A percentile compares a stretch with the other conserved stretches of the same genome.
These are phyloP conservation scores for Zootermopsis nevadensis DNA, from an alignment of 2,888 invertebrate genomes.

Conservation along the genomic window DNA sequence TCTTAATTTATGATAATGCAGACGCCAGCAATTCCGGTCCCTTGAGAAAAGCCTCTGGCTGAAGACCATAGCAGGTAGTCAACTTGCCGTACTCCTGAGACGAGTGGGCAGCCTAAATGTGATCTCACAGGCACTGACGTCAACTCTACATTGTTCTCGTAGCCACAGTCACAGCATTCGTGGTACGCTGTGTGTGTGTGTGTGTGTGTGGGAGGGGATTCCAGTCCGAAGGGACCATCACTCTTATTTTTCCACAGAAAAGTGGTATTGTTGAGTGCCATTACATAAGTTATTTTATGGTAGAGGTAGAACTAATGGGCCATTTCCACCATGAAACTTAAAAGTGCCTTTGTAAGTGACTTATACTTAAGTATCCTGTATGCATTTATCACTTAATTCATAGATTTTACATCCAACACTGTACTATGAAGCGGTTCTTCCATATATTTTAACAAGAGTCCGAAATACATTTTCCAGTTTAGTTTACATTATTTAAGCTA, in stretches of 20 bases:
- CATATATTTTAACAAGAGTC: too few species aligned
- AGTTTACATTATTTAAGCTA: too few species aligned
- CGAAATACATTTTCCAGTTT: too few species aligned
- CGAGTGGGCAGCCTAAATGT: background rate
- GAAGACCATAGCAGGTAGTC: background rate
- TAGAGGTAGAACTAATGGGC: background rate
- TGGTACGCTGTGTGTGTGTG: background rate
- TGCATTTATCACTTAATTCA: too few species aligned
- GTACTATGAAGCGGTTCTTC: too few species aligned
- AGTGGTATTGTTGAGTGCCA: slow-evolving; percentile 12
- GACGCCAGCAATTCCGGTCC: background rate
- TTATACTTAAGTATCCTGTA: background rate
- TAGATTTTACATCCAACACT: too few species aligned
- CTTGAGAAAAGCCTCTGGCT: background rate
- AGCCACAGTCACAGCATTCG: background rate
- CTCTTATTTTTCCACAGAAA: background rate
- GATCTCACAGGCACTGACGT: background rate
- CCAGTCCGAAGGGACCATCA: background rate
- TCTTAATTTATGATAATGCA: background rate
- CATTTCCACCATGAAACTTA: background rate
- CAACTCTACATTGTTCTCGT: slow-evolving; percentile 16
- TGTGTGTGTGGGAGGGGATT: too few species aligned
- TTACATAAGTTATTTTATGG: background rate
- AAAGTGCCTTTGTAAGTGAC: background rate
- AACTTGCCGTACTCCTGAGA: slow-evolving; percentile 23